phyloP scores from a whole-genome alignment of 2,888 invertebrate species.

The Selenia dentaria region DNA sequence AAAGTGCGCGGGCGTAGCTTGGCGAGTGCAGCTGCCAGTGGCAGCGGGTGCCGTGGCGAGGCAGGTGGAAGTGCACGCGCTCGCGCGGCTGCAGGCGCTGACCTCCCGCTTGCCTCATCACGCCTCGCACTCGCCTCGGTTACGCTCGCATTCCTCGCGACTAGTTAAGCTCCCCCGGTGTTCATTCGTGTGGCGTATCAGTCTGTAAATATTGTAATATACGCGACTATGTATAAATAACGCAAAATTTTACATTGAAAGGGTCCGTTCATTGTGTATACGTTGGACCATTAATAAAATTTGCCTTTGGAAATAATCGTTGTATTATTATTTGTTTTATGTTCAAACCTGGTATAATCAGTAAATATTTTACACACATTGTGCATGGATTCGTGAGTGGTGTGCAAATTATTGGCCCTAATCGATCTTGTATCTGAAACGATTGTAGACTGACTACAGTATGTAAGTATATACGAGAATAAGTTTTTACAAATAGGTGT shows the following conservation, averaged over 20 bases:
- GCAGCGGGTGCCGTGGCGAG: constrained; percentile 68
- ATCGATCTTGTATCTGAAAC: too few relatives aligned
- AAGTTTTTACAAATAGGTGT: too few relatives aligned
- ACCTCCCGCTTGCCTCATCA: constrained; percentile 46
- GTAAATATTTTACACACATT: too few relatives aligned
- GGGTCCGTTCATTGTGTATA: constrained; percentile 83
- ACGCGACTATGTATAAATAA: constrained; percentile 63
- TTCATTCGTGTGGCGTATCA: constrained; percentile 65
- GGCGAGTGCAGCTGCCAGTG: constrained; percentile 75
- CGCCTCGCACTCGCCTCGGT: constrained; percentile 56
- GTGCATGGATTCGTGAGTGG: too few relatives aligned
- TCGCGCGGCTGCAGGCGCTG: constrained; percentile 56
- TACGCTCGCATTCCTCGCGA: constrained; percentile 65
- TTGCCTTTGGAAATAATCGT: constrained; percentile 70
- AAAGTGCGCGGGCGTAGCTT: constrained; percentile 92
- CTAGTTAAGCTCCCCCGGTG: constrained; percentile 72
- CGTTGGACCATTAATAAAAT: constrained; percentile 83
- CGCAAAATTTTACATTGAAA: constrained; percentile 81
- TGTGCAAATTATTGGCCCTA: too few relatives aligned
- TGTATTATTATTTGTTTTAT: constrained; percentile 40
- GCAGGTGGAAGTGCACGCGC: constrained; percentile 66
- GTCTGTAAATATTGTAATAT: constrained; percentile 82
- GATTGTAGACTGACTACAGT: too few relatives aligned
- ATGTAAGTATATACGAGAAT: too few relatives aligned
- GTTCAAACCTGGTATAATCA: too few relatives aligned